Percentiles rank a stretch among this genome's conserved stretches.
phyloP scores from a whole-genome alignment of 2,797 vertebrate genomes.

The Siniperca obscura region DNA sequence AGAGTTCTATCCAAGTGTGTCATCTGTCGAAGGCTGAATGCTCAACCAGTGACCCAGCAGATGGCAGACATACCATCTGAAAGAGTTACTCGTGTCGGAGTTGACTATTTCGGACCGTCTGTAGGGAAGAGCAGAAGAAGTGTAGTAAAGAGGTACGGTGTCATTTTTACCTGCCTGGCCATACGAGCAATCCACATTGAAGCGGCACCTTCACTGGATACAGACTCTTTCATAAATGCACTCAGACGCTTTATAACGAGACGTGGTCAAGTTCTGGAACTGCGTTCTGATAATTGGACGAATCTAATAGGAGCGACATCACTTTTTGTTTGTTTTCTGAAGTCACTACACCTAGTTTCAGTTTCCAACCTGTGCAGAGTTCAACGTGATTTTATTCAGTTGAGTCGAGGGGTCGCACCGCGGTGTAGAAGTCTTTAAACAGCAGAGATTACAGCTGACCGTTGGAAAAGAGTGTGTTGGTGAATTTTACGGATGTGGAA shows the following conservation, averaged over 20 bases:
- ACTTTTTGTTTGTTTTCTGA: no score
- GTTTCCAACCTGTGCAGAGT: no score
- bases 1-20: not conserved
- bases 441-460: no score
- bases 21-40: not conserved
- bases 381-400: no score
- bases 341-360: no score
- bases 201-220: not conserved
- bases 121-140: not conserved
- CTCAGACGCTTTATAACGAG: not conserved
- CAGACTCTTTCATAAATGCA: not conserved
- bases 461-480: no score
- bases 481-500: no score
- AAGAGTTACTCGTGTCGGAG: not conserved
- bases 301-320: not conserved
- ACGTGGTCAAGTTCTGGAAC: not conserved
- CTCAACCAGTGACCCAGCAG: not conserved
- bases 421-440: no score
- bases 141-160: slow-evolving; percentile 2
- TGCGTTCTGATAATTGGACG: not conserved
- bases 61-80: not conserved
- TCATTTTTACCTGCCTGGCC: slow-evolving; percentile 24
- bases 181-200: not conserved
- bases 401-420: no score
- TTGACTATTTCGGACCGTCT: not conserved